Conservation (phyloP, 2,888 invertebrate species). For the Parnassius mnemosyne region DNA sequence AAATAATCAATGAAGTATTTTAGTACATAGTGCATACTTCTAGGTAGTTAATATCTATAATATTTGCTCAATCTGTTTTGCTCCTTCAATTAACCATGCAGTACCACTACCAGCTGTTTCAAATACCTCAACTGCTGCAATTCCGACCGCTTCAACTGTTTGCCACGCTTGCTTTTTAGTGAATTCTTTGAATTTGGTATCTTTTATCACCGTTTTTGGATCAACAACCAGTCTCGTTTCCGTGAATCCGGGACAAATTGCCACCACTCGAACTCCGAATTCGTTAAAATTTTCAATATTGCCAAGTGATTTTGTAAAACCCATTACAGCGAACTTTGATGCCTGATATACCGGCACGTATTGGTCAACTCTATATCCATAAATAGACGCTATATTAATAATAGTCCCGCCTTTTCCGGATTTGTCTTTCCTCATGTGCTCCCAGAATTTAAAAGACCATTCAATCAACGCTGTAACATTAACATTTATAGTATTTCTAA, state of each 20-base stretch:
- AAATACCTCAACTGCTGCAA: conserved; percentile 50
- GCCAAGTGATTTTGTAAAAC: conserved; percentile 66
- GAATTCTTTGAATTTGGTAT: conserved; percentile 36
- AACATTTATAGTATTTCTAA: conserved; percentile 47
- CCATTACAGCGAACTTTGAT: conserved; percentile 76
- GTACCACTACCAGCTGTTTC: conserved; percentile 70
- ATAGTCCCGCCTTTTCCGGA: conserved; percentile 82
- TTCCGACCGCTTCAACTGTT: conserved; percentile 47
- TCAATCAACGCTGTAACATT: conserved; percentile 55
- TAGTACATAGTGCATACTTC: too few species aligned
- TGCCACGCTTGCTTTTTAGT: conserved; percentile 46
- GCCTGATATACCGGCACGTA: conserved; percentile 78
- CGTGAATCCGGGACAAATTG: conserved; percentile 74
- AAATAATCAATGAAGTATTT: too few species aligned
- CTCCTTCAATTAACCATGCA: conserved; percentile 75
- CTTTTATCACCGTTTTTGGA: conserved; percentile 32
- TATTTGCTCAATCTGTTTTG: conserved; percentile 37
- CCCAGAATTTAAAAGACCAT: conserved; percentile 74
- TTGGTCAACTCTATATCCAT: conserved; percentile 69
- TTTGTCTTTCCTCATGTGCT: conserved; percentile 79
- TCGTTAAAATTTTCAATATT: conserved; percentile 53
- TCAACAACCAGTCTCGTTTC: conserved; percentile 23
- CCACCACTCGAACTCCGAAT: conserved; percentile 57
- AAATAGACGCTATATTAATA: conserved; percentile 83
- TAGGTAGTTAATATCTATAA: too few species aligned